These are phyloP conservation scores for Pristionchus pacificus DNA, from an alignment of 1,140 invertebrate species.

Conservation along the genomic window DNA sequence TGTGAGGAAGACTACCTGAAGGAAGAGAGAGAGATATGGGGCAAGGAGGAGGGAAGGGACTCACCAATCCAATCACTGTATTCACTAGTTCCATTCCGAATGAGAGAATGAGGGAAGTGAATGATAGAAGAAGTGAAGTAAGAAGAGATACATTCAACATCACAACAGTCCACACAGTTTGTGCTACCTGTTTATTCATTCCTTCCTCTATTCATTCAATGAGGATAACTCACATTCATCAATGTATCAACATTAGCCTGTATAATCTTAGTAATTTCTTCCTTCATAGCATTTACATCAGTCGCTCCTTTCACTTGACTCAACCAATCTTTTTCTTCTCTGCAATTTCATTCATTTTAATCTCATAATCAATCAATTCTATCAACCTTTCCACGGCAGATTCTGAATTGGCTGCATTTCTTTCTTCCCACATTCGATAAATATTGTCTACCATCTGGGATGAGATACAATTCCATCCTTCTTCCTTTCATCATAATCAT, in stretches of 20 bases:
- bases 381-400: slow-evolving; percentile 67
- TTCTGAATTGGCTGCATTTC: slow-evolving; percentile 59
- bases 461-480: not conserved
- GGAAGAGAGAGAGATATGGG: slow-evolving; percentile 19
- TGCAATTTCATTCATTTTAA: slow-evolving; percentile 63
- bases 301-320: slow-evolving; percentile 67
- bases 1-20: slow-evolving; percentile 87
- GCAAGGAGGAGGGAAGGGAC: no score
- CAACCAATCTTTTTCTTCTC: slow-evolving; percentile 71
- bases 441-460: slow-evolving; percentile 76
- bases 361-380: not conserved
- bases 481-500: slow-evolving; percentile 26
- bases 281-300: slow-evolving; percentile 70
- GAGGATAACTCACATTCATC: slow-evolving; percentile 68
- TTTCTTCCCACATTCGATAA: slow-evolving; percentile 80
- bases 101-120: slow-evolving; percentile 79
- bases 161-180: slow-evolving; percentile 85
- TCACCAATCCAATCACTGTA: slow-evolving; percentile 83
- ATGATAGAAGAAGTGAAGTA: slow-evolving; percentile 76
- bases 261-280: slow-evolving; percentile 66
- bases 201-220: slow-evolving; percentile 1
- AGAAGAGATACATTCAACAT: slow-evolving; percentile 87
- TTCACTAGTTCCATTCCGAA: slow-evolving; percentile 88
- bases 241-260: slow-evolving; percentile 87
- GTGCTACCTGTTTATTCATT: slow-evolving; percentile 63